Base-by-base conservation (phyloP, 2,113 vertebrate species). In the Eupsittula cactorum region DNA sequence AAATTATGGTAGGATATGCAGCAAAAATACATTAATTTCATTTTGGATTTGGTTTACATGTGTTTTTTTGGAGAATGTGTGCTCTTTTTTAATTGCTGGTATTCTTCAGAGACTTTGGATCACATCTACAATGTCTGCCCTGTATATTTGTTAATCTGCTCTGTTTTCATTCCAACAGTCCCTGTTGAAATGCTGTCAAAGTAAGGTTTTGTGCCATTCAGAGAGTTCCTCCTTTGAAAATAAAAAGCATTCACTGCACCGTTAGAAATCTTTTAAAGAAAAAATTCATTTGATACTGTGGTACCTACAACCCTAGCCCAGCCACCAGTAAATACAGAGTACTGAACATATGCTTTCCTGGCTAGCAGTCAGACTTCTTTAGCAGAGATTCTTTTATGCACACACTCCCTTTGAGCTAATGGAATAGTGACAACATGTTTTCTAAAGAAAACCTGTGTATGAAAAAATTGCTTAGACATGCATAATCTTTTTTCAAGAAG, bases 381-480 rank as follows among this genome's bases (percentile, higher is more conserved):
- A 86, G 46, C 60, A 93, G 46, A 84, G 52, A 52, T 84, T 80
- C 46, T 93, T 94, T 95, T 93, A 71, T 91, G 37, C 80, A 82
- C 70, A 33, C 13, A 29, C 23, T 93, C 42, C 27, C 23, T 60
- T 96, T 81, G 55, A 91, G 65, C 65, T 95, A 93, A 96, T 93
- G 95, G 41, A 96, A 96, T 62, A 93, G 67, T 71, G 89, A 90
- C 78, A 96, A 65, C 71, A 82, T 86, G 46, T 93, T 96, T 95
- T 93, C 82, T 92, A 77, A 94, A 88, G 90, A 92, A 96, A 96
- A 94, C 79, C 69, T 88, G 55, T 87, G 79, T 94, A 86, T 80
- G 67, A 67, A 82, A 88, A 97, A 97, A 92, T 86, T 94, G 63
- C 85, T 96, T 97, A 95, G 82, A 74, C 62, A 88, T 70, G 60